Evolutionary conservation across 2,888 invertebrate genomes (phyloP), one percentile per base, ranked within the genome.

Genomic region (Xanthia togata): DNA sequence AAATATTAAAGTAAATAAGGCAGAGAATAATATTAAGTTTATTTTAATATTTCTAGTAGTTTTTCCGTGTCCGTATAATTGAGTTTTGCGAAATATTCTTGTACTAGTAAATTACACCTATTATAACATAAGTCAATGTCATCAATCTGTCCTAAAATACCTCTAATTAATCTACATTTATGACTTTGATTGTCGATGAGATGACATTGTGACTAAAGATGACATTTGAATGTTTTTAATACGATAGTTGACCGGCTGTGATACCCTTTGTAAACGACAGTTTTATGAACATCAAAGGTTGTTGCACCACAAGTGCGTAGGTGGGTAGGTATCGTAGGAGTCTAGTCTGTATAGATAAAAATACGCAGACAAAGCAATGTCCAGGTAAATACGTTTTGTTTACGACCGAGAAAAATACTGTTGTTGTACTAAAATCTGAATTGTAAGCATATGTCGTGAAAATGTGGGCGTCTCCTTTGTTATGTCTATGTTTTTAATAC

Each of bases 341-440:
- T 76, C 64, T 73, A 59, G 78, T 53, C 78, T 53, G 50, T 53
- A 64, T 59, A 59, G 17, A 81, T 73, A 68, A 75, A 79, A 75
- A 75, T 77, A 70, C 23, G 4, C 55, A 70, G 70, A 67, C 53
- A 82, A 47, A 82, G 20, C 9, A 23, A 4, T 41, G 17, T 83
- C 23, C 65, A 62, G 69, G 55, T 47, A n/a, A 26, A 68, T 38
- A 41, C 20, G 23, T 63, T 82, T 70, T 71, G 67, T 77, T 82
- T 57, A 77, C 68, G 44, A 76, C 35, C n/a, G 20, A 68, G 35
- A 44, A 71, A 38, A 64, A 77, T 47, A 53, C 59, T 75, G 41
- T 35, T 63, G 31, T 41, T 57, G 12, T n/a, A n/a, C 17, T 6
- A 47, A 35, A 64, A 50, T 67, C n/a, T 50, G 14, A 63, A 77